These are phyloP conservation scores for Ischnura elegans DNA, from an alignment of 2,888 invertebrate genomes.

Conservation along the genomic window DNA sequence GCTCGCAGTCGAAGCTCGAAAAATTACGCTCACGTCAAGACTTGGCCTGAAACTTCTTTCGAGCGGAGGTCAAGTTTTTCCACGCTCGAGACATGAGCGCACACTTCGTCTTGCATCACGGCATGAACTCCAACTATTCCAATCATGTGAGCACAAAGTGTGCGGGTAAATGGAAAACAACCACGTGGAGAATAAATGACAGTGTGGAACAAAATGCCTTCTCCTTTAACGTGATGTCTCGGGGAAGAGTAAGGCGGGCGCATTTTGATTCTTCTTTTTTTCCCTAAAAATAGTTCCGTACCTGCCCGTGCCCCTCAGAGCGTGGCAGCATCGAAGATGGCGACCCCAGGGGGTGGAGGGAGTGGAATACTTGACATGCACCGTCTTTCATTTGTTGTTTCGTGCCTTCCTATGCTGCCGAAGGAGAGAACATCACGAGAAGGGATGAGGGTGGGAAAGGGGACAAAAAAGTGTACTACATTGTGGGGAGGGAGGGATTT, in stretches of 20 bases:
- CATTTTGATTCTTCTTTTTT: background rate
- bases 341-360: background rate
- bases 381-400: constrained; percentile 39
- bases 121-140: background rate
- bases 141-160: background rate
- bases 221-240: background rate
- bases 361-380: constrained; percentile 46
- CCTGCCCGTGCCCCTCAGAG: constrained; percentile 49
- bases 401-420: constrained; percentile 14
- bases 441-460: background rate
- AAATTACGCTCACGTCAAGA: background rate
- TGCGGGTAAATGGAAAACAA: background rate
- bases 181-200: background rate
- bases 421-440: background rate
- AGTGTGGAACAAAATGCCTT: background rate
- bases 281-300: constrained; percentile 8
- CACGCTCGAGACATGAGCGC: background rate
- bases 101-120: background rate
- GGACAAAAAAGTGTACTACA: background rate
- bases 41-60: background rate
- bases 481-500: background rate
- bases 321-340: constrained; percentile 34
- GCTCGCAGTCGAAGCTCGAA: background rate
- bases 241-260: background rate
- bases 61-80: constrained; percentile 19